Evolutionary conservation across 2,113 vertebrate species (phyloP), one percentile per base, ranked within the genome.

Genomic region (Charina bottae): DNA sequence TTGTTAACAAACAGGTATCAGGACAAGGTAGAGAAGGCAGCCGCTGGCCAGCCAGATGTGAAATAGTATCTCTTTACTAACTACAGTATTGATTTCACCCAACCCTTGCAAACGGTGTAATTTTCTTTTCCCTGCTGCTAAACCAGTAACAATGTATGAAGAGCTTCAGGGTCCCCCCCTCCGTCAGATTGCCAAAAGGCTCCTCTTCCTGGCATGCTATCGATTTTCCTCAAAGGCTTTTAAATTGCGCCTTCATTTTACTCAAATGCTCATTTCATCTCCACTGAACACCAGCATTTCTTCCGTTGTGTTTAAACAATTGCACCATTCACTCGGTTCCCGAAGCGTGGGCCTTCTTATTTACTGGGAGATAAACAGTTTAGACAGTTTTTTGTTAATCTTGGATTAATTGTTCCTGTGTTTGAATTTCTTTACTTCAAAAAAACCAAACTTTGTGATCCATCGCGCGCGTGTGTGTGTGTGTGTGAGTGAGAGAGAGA

Each of bases 21-120:
- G 97, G 97, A 96, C 95, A 95, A 95, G 96, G 96, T 93, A 95
- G 97, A 91, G 95, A 92, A 93, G 96, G 97, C 96, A 93, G 97
- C 96, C 68, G 95, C 98, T 98, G 98, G 98, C 98, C 99, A 99
- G 97, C 98, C 98, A 98, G 96, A 98, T 99, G 98, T 99, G 99
- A 99, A 99, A 99, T 99, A 98, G 98, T 98, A 96, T 99, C 98
- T 98, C 98, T 98, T 98, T 98, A 97, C 98, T 98, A 99, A 99
- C 98, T 98, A 97, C 97, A 94, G 95, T 98, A 99, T 99, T 93
- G 99, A 99, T 99, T 98, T 97, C 96, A 96, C 90, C 97, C 97
- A 97, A 96, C 97, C 96, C 97, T 94, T 88, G 90, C 97, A 96
- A 96, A 92, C 96, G 93, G 95, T 97, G 97, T 97, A 97, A 97